phyloP scores from a whole-genome alignment of 2,797 vertebrate species.

The Macrochelys suwanniensis region DNA sequence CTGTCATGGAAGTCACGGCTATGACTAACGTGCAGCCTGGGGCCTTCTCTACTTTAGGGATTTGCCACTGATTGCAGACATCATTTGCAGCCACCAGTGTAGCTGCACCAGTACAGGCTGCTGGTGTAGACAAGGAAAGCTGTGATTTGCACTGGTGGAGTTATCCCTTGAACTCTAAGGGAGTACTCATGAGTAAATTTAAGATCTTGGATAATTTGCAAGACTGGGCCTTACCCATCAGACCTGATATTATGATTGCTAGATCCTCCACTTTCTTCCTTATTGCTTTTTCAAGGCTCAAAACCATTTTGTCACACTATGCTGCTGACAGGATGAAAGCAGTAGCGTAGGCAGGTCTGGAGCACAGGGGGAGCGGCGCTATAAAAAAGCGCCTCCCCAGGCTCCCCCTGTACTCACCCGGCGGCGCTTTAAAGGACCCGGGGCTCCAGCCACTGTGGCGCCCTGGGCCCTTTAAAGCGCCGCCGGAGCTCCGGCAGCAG shows the following conservation, averaged over 20 bases:
- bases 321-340: neutral
- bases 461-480: too few relatives aligned
- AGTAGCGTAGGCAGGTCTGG: too few relatives aligned
- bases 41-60: conserved; percentile 60
- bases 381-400: too few relatives aligned
- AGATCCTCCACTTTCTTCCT: neutral
- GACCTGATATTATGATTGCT: conserved; percentile 8
- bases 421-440: too few relatives aligned
- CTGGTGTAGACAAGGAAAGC: conserved; percentile 53
- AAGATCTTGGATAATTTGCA: conserved; percentile 30
- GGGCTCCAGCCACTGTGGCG: too few relatives aligned
- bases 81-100: conserved; percentile 2
- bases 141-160: conserved; percentile 58
- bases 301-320: neutral
- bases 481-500: too few relatives aligned
- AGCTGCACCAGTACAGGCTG: conserved; percentile 57
- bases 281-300: neutral
- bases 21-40: neutral
- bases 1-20: neutral
- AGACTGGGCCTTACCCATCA: conserved; percentile 33
- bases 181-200: conserved; percentile 62
- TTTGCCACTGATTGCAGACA: conserved; percentile 37
- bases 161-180: conserved; percentile 51
- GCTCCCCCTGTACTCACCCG: too few relatives aligned
- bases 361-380: too few relatives aligned